Evolutionary conservation across 1,140 invertebrate species (phyloP).

Genomic region (Cydia amplana): DNA sequence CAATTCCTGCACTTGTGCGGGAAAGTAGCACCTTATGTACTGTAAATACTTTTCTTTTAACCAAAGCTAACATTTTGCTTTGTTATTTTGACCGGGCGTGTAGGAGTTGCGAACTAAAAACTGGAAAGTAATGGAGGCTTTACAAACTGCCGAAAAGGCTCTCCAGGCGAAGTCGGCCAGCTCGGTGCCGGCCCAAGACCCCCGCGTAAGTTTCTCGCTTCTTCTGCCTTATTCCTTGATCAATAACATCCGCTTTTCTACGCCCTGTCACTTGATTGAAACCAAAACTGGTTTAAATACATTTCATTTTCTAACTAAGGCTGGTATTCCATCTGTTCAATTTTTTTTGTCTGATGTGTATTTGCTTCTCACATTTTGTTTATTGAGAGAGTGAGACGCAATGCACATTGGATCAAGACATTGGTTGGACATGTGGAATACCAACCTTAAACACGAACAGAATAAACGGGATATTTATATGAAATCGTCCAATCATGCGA

Average conservation of each 20-base stretch:
- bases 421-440: no score
- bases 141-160: slow-evolving; percentile 86
- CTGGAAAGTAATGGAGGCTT: slow-evolving; percentile 93
- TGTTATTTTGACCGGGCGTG: slow-evolving; percentile 50
- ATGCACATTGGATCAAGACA: no score
- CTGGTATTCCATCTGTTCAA: no score
- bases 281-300: background rate
- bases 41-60: slow-evolving; percentile 23
- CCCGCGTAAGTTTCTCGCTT: slow-evolving; percentile 64
- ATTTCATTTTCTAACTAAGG: background rate
- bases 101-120: slow-evolving; percentile 92
- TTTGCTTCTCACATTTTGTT: no score
- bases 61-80: slow-evolving; percentile 17
- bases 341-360: no score
- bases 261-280: background rate
- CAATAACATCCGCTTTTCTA: background rate
- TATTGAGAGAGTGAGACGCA: no score
- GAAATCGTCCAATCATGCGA: no score
- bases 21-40: no score
- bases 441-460: background rate
- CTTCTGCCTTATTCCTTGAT: background rate
- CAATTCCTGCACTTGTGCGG: no score
- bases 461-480: background rate
- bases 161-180: slow-evolving; percentile 75
- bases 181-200: slow-evolving; percentile 68